Conservation (phyloP, 2,797 vertebrate species). For the Lycodopsis pacificus region DNA sequence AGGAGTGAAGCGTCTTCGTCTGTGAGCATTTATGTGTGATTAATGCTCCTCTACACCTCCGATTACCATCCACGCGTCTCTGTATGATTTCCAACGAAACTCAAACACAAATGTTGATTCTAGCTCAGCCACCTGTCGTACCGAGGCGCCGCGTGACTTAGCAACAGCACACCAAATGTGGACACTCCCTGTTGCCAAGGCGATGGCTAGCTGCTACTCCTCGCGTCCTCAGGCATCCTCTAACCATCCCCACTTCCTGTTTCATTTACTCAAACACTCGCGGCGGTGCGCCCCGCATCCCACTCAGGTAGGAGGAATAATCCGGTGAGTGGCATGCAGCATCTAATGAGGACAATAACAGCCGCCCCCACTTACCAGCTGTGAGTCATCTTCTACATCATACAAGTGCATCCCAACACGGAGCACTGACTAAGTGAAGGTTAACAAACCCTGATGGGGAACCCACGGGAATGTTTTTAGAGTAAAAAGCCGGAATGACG, state of each 20-base stretch:
- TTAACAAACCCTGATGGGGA: slow-evolving; percentile 43
- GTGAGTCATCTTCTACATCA: slow-evolving; percentile 72
- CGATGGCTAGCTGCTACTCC: slow-evolving; percentile 40
- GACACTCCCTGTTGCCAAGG: slow-evolving; percentile 76
- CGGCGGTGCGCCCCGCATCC: slow-evolving; percentile 18
- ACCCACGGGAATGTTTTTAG: slow-evolving; percentile 21
- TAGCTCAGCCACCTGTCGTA: slow-evolving; percentile 72
- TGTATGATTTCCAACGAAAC: slow-evolving; percentile 48
- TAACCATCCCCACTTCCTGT: slow-evolving; percentile 62
- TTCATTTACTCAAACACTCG: slow-evolving; percentile 47
- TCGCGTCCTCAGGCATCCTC: slow-evolving; percentile 44
- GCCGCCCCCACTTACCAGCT: slow-evolving; percentile 64
- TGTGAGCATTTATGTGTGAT: slow-evolving; percentile 36
- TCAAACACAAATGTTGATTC: slow-evolving; percentile 71
- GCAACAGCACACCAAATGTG: slow-evolving; percentile 57
- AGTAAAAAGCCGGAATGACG: slow-evolving; percentile 5
- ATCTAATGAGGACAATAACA: slow-evolving; percentile 58
- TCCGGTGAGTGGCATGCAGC: slow-evolving; percentile 39
- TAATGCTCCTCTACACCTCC: slow-evolving; percentile 16
- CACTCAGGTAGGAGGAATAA: slow-evolving; percentile 47
- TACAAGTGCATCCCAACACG: slow-evolving; percentile 66
- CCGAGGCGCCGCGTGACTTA: slow-evolving; percentile 53
- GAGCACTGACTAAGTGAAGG: slow-evolving; percentile 39
- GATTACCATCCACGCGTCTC: slow-evolving; percentile 18
- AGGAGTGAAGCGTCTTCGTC: slow-evolving; percentile 14